Evolutionary conservation across 2,797 vertebrate species (phyloP), one percentile per base, ranked within the genome.

Genomic region (Rhodeus uyekii): DNA sequence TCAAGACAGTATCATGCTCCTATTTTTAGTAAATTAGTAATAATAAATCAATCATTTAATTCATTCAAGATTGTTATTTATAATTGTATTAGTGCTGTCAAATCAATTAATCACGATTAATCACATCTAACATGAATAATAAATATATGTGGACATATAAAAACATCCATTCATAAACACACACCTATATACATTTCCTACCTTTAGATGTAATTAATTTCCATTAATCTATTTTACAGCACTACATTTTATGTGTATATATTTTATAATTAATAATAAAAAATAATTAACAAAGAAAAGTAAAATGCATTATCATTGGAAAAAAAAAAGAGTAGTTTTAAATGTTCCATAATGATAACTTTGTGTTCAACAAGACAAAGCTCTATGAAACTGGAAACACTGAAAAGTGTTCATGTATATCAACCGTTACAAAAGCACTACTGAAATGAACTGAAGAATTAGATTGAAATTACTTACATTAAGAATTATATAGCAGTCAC

Each of bases 401-500:
- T 38, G 2, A 0, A 18, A 68, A 68, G 38, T 27, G 14, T 27
- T 42, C 10, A 24, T 24, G 19, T 65, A 22, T n/a, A 71, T 3
- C 12, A 46, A 14, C 19, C 10, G n/a, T 73, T 53, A 10, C 8
- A 5, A 36, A 38, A 27, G 8, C 39, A 24, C 55, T 63, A 44
- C 42, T 34, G 34, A n/a, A 42, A 34, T 27, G 12, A 19, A n/a
- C 16, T 32, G 9, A 44, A 29, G 39, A 76, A 18, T 27, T 13
- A 16, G 5, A 64, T 18, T 32, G 38, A 42, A 34, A 77, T 6
- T 84, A 96, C 96, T 96, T 89, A 98, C 97, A 5, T 92, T 84
- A 74, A 98, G 89, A 86, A 97, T 83, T 67, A 98, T 92, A 90
- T 98, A 98, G 86, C 96, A 97, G 89, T 98, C 97, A 3, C 97